Conservation (phyloP, 2,113 vertebrate species). For the Cervus canadensis region DNA sequence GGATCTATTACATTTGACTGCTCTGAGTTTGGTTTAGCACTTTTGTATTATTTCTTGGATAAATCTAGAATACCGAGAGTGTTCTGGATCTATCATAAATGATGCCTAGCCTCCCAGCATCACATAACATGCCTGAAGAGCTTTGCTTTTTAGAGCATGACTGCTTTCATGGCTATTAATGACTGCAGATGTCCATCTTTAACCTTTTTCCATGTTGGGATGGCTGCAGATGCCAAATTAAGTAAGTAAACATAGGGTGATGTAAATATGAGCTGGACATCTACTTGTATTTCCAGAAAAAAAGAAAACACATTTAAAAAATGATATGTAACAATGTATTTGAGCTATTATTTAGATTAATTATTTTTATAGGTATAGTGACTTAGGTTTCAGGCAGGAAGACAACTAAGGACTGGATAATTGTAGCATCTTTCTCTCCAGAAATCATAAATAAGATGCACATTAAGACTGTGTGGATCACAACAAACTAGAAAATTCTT, state of each 20-base stretch:
- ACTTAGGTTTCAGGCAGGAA: constrained; percentile 10
- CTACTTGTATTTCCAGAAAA: background rate
- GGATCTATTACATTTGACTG: background rate
- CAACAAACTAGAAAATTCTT: background rate
- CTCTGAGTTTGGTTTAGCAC: background rate
- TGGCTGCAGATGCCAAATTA: background rate
- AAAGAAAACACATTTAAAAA: constrained; percentile 29
- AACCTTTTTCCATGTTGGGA: background rate
- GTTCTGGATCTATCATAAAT: background rate
- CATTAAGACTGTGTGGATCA: background rate
- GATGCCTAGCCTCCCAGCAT: background rate
- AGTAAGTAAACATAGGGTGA: background rate
- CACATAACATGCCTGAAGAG: background rate
- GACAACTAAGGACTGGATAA: background rate
- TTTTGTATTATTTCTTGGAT: background rate
- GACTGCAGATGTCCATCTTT: constrained; percentile 20
- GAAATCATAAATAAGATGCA: background rate
- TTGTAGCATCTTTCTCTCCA: background rate
- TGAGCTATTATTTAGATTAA: constrained; percentile 29
- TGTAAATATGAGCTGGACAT: background rate
- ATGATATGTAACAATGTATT: background rate
- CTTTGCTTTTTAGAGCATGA: constrained; percentile 13
- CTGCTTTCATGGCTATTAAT: background rate
- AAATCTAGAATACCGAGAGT: background rate
- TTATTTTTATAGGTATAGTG: background rate